Base-by-base conservation (phyloP, 2,888 invertebrate genomes). In the Chaetoderma sp. region DNA sequence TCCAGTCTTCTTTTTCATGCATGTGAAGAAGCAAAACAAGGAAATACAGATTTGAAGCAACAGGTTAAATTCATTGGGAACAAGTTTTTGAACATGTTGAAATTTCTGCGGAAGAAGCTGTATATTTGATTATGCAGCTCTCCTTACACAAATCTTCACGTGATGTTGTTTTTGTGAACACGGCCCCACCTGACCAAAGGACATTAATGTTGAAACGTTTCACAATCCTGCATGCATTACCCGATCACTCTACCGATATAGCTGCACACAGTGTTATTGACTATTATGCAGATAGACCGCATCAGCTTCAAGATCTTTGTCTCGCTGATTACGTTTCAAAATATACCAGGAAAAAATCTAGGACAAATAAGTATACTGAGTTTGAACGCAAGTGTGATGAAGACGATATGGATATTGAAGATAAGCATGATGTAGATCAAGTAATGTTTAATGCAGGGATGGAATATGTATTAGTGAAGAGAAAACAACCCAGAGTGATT, bases 321-420 rank as follows among this genome's bases (percentile, higher is more conserved):
- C 36, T 58, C n/a, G 58, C 58, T 21, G 58, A 58, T 18, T 58
- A 44, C 28, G 58, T 25, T 16, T 55, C 56, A n/a, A n/a, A n/a
- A n/a, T n/a, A n/a, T n/a, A n/a, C n/a, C n/a, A n/a, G n/a, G n/a
- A n/a, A n/a, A n/a, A n/a, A n/a, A n/a, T n/a, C n/a, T n/a, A n/a
- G n/a, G n/a, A n/a, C n/a, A n/a, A n/a, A n/a, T n/a, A n/a, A n/a
- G n/a, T n/a, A n/a, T n/a, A n/a, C n/a, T n/a, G n/a, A n/a, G n/a
- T n/a, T n/a, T n/a, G n/a, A n/a, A n/a, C n/a, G n/a, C n/a, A n/a
- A n/a, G n/a, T n/a, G n/a, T n/a, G n/a, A n/a, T n/a, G n/a, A n/a
- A n/a, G n/a, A n/a, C n/a, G n/a, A n/a, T n/a, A n/a, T n/a, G n/a
- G n/a, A n/a, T n/a, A n/a, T n/a, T n/a, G n/a, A n/a, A n/a, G n/a